Evolutionary conservation across 2,797 vertebrate species (phyloP), one percentile per base, ranked within the genome.

Genomic region (Threskiornis aethiopicus): DNA sequence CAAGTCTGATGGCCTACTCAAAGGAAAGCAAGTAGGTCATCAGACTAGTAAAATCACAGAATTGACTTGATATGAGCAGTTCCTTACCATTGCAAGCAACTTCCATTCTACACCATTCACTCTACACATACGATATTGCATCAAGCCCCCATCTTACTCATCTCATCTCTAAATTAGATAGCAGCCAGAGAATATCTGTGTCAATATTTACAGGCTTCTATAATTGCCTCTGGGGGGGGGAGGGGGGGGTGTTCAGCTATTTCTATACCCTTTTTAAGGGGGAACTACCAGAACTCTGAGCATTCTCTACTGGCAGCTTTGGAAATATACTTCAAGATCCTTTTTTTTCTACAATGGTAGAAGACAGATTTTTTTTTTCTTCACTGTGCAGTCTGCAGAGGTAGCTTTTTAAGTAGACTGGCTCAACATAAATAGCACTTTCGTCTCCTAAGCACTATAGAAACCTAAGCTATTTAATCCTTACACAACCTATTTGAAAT

Each of bases 21-120:
- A 0, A 0, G 19, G 22, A 46, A 71, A 77, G 42, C 2, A 0
- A 55, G 21, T 2, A 47, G 37, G 39, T 18, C 72, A 66, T 9
- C 44, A 72, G 44, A 46, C 24, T 7, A 39, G 20, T 10, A 14
- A 35, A 57, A 37, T 22, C 42, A 66, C 1, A 3, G 25, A 13
- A 42, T 51, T 7, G 35, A 77, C 17, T 29, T 17, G 18, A 4
- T n/a, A 80, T 3, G 1, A 76, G 26, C 37, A 31, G 17, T 3
- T 76, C 31, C 6, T 72, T 33, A 44, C 9, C 26, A 51, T 1
- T 54, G 47, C 54, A 96, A 58, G 11, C 37, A 84, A 61, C 20
- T 79, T 47, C 39, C 39, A 29, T 29, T 76, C 39, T 16, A 92
- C 9, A 83, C 29, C 16, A 71, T 31, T 70, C 44, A 83, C 16